Conservation (phyloP, 2,113 vertebrate genomes). For the Cairina moschata region DNA sequence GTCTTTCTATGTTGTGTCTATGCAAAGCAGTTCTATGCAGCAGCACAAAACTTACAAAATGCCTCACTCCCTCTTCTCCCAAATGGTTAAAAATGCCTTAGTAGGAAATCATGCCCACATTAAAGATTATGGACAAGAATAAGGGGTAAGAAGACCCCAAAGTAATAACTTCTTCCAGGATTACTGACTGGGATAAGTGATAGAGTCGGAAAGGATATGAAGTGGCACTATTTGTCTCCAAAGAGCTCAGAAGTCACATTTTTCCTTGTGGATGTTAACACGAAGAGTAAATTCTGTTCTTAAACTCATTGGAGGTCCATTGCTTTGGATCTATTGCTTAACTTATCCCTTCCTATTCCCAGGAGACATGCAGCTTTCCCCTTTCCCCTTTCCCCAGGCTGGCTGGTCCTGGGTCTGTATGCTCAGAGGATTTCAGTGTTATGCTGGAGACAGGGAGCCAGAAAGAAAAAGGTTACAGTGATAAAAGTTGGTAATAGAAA, state of each 20-base stretch:
- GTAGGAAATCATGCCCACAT: not conserved
- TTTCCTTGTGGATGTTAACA: not conserved
- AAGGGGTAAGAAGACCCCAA: not conserved
- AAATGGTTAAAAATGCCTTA: not conserved
- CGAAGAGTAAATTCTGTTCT: not conserved
- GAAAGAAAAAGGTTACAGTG: rapidly evolving
- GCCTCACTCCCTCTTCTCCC: not conserved
- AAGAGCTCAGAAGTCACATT: not conserved
- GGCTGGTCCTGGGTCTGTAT: not conserved
- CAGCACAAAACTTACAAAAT: not conserved
- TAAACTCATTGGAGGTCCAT: not conserved
- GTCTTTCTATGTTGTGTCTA: not conserved
- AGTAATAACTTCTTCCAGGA: not conserved
- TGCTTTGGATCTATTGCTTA: not conserved
- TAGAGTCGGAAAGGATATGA: not conserved
- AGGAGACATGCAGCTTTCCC: not conserved
- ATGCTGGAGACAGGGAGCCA: not conserved
- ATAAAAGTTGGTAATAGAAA: not conserved
- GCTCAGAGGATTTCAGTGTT: not conserved
- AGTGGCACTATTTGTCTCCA: not conserved
- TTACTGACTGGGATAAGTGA: not conserved
- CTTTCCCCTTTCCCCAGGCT: not conserved
- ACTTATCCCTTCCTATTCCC: not conserved
- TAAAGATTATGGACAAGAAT: not conserved
- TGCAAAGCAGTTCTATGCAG: not conserved